Base-by-base conservation (phyloP, 1,140 invertebrate genomes). In the Bombus superbus region DNA sequence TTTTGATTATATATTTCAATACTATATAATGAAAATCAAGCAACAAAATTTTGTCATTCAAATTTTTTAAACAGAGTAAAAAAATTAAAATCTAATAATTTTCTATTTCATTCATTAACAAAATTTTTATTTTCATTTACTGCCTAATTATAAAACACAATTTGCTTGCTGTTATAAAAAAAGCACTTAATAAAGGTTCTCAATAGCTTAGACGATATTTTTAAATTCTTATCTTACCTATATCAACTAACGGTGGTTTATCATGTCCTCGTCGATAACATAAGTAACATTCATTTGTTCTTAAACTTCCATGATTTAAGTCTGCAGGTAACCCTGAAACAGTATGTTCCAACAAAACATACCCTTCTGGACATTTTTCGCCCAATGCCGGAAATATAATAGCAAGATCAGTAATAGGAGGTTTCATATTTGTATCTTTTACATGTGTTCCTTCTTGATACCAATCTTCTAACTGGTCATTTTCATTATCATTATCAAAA, bases 231-330 rank as follows among this genome's bases (percentile, higher is more conserved):
- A 42, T 40, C 78, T 96, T 96, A 99, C 98, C 99, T 93, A 99
- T 98, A 96, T 99, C 99, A 69, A 99, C 98, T 80, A 99, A 96
- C 32, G 99, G 99, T 44, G 99, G 98, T 94, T 98, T 99, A 93
- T 99, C 98, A 88, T 98, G 96, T 38, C 99, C 98, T 87, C 99
- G 96, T 90, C 97, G 96, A 94, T 97, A 99, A 94, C 99, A 99
- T 42, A 99, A 96, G 95, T 97, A 99, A 94, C 99, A 98, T 94
- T 99, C 98, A 38, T 97, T 97, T 81, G 98, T 98, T 69, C 98
- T 96, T 88, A 99, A 96, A 91, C 98, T 99, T 35, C 99, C 99
- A 97, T 99, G 98, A 95, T 99, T 99, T 57, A 99, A 96, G 95
- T 99, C 98, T 1, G 99, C 99, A 25, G 97, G 96, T 84, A 98